Base-by-base conservation (phyloP, 2,113 vertebrate genomes). In the Cygnus buccinator region DNA sequence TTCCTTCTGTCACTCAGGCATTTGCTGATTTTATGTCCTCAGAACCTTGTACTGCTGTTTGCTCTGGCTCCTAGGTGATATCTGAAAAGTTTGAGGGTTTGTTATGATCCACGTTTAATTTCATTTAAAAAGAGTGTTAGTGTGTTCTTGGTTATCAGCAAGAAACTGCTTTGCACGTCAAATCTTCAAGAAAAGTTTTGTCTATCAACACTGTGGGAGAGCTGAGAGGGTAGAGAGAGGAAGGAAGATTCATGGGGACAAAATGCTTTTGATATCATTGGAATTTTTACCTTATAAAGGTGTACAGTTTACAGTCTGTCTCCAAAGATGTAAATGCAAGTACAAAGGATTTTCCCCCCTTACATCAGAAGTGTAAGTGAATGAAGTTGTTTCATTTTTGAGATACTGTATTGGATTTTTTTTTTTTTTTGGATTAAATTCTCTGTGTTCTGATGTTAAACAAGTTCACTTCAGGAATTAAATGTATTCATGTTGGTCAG, bases 141-240 rank as follows among this genome's bases (percentile, higher is more conserved):
- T 44, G 0, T 41, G 33, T 90, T 87, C 61, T 71, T 44, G 20
- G 13, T 28, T 22, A 41, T 67, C 18, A 78, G 20, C 3, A 93
- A 44, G 26, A 84, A 93, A 48, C 10, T 23, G 16, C 26, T 67
- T 63, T 75, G 43, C 21, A 74, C 19, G 13, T 79, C 11, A 50
- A 9, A n/a, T 72, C 75, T 89, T 33, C 76, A 68, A 23, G 7
- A 41, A 28, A 79, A 73, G 9, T 3, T 41, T 3, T 72, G 37
- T 58, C 15, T 5, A 21, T 50, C 13, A 9, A 5, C 9, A 6
- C 3, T 52, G 5, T 65, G 63, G 4, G 6, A 76, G 1, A 1
- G 3, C 11, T 71, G 16, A 84, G 22, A 28, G 13, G 3, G 10
- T 15, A 44, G 18, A 26, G 11, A 11, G 6, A 37, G 14, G 21